Evolutionary conservation across 2,888 invertebrate genomes (phyloP), one percentile per base, ranked within the genome.

Genomic region (Labia minor): DNA sequence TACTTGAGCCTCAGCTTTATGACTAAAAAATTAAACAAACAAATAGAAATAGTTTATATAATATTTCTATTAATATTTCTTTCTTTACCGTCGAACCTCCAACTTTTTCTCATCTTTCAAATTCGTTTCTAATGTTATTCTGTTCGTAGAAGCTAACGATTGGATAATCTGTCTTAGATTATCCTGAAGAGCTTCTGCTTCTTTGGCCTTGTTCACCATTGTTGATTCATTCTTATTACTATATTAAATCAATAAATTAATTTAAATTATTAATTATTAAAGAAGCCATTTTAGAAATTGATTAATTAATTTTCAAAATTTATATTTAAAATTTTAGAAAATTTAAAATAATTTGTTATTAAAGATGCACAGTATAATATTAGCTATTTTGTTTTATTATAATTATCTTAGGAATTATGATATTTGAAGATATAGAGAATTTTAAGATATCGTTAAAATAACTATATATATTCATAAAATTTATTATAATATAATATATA

Each of bases 1-100:
- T 66, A 85, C 72, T 72, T 84, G 83, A 0, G 82, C 81, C 72
- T 85, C 84, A 26, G 82, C 79, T 76, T 84, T 85, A 67, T 79
- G 21, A 14, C 68, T 68, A 16, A 19, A 65, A n/a, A n/a, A n/a
- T n/a, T n/a, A n/a, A 49, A 19, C 11, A 21, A 19, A 16, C 62
- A 6, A 11, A 21, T 33, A 14, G 18, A 26, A 49, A 14, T 33
- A 0, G 26, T 11, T 66, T 33, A 14, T 1, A 14, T 18, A 33
- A 37, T n/a, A 33, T 16, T 26, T 26, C 3, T 26, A 26, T 26
- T 26, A 26, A 26, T 26, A 26, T 26, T 26, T 6, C 8, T 26
- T 6, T 26, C 8, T 26, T 26, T 16, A 79, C 71, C 83, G 81
- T 70, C 81, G 80, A 0, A 78, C 78, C 68, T 84, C 77, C 66